Conservation (phyloP, 2,797 vertebrate species). For the Megalops cyprinoides region DNA sequence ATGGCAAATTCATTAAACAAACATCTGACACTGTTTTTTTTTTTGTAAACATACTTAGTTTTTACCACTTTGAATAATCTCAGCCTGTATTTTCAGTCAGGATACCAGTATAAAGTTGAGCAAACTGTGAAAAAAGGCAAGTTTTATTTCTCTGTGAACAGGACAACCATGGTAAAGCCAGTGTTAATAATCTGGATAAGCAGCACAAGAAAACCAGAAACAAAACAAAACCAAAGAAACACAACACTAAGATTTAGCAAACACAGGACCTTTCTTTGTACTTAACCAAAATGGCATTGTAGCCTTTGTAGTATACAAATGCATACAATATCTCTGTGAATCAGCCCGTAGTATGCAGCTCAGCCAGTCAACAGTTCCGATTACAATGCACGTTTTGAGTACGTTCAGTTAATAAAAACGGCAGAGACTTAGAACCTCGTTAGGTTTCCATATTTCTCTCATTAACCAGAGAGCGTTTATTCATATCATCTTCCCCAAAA, state of each 20-base stretch:
- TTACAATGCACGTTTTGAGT: constrained; percentile 15
- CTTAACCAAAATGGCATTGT: constrained; percentile 40
- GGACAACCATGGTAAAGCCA: constrained; percentile 76
- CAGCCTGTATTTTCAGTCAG: constrained; percentile 61
- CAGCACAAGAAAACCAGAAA: constrained; percentile 58
- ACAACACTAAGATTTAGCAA: constrained; percentile 16
- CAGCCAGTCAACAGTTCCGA: constrained; percentile 21
- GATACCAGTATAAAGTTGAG: constrained; percentile 66
- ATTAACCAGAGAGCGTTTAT: not conserved
- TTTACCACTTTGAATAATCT: constrained; percentile 58
- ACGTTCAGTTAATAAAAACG: constrained; percentile 38
- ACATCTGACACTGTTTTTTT: constrained; percentile 53
- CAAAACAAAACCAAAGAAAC: constrained; percentile 23
- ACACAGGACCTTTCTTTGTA: constrained; percentile 34
- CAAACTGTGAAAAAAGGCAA: constrained; percentile 70
- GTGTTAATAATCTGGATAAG: constrained; percentile 77
- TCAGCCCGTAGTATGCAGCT: constrained; percentile 19
- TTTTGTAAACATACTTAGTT: constrained; percentile 73
- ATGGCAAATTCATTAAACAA: constrained; percentile 55
- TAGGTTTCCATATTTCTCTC: constrained; percentile 5
- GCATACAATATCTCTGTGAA: not conserved
- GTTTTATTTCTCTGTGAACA: constrained; percentile 64
- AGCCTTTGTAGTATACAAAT: constrained; percentile 36
- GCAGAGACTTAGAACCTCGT: constrained; percentile 31
- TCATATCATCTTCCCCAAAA: constrained; percentile 13